Percentiles rank a stretch among this genome's conserved stretches.
Conservation (phyloP, 2,888 invertebrate genomes). For the Penaeus monodon region DNA sequence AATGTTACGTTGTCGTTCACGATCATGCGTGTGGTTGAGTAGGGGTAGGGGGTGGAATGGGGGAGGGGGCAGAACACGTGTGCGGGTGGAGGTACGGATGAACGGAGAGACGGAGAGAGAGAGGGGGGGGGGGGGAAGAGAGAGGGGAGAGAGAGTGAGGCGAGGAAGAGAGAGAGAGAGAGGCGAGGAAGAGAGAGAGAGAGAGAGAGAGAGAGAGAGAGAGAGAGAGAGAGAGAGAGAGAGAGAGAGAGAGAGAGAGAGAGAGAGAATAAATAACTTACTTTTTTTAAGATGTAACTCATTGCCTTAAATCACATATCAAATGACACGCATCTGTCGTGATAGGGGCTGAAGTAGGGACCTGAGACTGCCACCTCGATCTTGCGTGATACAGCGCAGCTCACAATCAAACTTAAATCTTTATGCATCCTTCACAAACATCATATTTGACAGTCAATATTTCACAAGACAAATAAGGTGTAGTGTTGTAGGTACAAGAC, state of each 20-base stretch:
- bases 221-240: background rate
- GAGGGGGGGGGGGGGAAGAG: background rate
- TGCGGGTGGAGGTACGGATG: background rate
- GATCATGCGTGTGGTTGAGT: background rate
- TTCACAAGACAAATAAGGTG: no score
- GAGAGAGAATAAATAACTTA: background rate
- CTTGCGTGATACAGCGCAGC: no score
- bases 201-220: background rate
- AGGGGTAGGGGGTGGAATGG: background rate
- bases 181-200: background rate
- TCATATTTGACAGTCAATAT: no score
- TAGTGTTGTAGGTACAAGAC: no score
- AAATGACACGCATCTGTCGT: no score
- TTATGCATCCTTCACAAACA: no score
- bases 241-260: background rate
- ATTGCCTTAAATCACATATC: background rate
- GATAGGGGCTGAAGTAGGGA: no score
- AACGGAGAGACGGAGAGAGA: background rate
- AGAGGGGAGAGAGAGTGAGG: background rate
- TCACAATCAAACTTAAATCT: no score
- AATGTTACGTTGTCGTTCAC: conserved; percentile 48
- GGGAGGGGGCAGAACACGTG: background rate
- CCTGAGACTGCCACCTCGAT: no score
- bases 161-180: background rate
- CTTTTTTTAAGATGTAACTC: background rate